Conservation (phyloP, 2,888 invertebrate species). For the Machimus rusticus region DNA sequence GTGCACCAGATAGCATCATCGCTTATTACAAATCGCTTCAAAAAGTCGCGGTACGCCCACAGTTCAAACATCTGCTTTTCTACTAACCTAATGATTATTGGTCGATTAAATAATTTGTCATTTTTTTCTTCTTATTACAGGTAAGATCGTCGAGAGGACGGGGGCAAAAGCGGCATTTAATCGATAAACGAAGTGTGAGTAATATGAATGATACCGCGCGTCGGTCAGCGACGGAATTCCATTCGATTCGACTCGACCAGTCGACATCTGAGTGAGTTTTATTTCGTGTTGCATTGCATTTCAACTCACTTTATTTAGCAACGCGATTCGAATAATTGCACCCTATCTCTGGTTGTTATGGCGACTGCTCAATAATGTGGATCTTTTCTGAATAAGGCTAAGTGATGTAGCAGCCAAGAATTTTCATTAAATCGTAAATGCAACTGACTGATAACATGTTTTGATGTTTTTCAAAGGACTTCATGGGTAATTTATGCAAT, state of each 20-base stretch:
- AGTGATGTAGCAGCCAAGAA: background rate
- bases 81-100: conserved; percentile 4
- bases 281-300: background rate
- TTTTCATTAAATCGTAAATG: background rate
- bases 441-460: background rate
- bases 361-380: background rate
- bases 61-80: background rate
- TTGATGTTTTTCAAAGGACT: background rate
- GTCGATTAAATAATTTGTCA: conserved; percentile 19
- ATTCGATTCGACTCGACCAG: background rate
- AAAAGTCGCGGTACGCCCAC: background rate
- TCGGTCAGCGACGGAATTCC: background rate
- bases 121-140: conserved; percentile 8
- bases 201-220: background rate
- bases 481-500: background rate
- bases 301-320: background rate
- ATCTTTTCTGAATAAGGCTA: background rate
- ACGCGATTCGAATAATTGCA: background rate
- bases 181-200: background rate
- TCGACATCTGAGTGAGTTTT: background rate
- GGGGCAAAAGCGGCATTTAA: conserved; percentile 9
- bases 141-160: background rate
- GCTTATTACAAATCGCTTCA: background rate
- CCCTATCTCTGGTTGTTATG: background rate
- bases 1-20: background rate